These are phyloP conservation scores for Protobothrops mucrosquamatus DNA, from an alignment of 2,113 vertebrate genomes.

Conservation along the genomic window DNA sequence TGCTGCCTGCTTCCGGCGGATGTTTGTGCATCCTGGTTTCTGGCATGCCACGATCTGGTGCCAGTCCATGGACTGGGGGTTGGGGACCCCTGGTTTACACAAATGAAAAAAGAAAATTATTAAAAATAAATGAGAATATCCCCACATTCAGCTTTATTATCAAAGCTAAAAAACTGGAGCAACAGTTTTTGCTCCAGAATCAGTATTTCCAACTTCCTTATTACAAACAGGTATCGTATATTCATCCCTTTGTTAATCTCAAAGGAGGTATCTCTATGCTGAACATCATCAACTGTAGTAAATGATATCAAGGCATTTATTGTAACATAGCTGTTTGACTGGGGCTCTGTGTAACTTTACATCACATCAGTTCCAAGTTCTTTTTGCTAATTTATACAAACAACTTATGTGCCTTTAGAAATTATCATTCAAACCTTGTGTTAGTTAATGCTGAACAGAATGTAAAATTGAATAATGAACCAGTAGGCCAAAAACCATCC, in stretches of 20 bases:
- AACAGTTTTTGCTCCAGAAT: neutral
- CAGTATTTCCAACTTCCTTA: neutral
- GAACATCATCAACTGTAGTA: neutral
- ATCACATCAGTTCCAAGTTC: neutral
- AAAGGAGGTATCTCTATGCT: constrained; percentile 36
- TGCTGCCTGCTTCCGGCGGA: too few species aligned
- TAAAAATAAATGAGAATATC: neutral
- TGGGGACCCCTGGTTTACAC: neutral
- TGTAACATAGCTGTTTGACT: neutral
- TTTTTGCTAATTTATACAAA: neutral
- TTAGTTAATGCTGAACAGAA: constrained; percentile 14
- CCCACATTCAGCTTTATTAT: neutral
- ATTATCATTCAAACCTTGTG: constrained; percentile 25
- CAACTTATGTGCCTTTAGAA: neutral
- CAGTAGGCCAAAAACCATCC: constrained; percentile 14
- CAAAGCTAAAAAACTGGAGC: neutral
- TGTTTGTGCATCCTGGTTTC: too few species aligned
- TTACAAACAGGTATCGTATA: constrained; percentile 22
- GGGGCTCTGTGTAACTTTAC: neutral
- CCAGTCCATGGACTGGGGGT: too few species aligned
- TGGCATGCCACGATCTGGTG: too few species aligned
- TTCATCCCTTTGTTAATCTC: constrained; percentile 48
- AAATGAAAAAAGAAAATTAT: constrained; percentile 1
- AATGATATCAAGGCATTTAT: constrained; percentile 21
- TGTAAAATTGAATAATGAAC: constrained; percentile 18